Conservation (phyloP, 2,888 invertebrate genomes). For the Lissonota sp. region DNA sequence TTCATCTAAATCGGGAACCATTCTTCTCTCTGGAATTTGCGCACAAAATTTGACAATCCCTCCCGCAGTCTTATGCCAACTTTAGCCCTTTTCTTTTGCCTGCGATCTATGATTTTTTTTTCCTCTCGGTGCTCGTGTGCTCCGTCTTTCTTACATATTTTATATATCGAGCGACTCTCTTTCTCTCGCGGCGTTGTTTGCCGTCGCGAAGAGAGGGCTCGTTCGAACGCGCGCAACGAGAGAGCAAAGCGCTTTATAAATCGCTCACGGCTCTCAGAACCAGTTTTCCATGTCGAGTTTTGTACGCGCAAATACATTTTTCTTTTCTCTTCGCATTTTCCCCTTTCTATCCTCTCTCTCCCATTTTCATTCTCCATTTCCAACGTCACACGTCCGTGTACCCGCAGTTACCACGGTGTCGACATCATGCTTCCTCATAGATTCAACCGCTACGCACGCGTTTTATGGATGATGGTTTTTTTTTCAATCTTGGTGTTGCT, state of each 20-base stretch:
- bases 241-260: slow-evolving; percentile 33
- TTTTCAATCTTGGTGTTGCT: too few species aligned
- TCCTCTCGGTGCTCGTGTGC: too few species aligned
- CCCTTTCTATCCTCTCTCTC: too few species aligned
- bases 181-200: slow-evolving; percentile 16
- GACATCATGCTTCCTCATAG: slow-evolving; percentile 35
- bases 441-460: too few species aligned
- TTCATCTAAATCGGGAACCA: too few species aligned
- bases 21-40: too few species aligned
- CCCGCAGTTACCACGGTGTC: slow-evolving; percentile 1
- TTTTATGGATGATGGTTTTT: too few species aligned
- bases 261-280: slow-evolving; percentile 55
- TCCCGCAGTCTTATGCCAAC: too few species aligned
- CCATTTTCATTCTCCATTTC: slow-evolving; percentile 35
- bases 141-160: neutral
- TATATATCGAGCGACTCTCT: slow-evolving; percentile 17
- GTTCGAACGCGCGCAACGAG: slow-evolving; percentile 11
- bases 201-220: slow-evolving; percentile 46
- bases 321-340: slow-evolving; percentile 39
- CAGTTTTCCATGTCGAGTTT: slow-evolving; percentile 63
- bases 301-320: slow-evolving; percentile 49
- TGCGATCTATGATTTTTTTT: too few species aligned
- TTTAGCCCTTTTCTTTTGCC: too few species aligned
- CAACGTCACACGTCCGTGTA: slow-evolving; percentile 2
- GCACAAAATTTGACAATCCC: too few species aligned